These are phyloP conservation scores for Zhuqinia jingwanae DNA, from an alignment of 2,888 invertebrate genomes.

Conservation along the genomic window DNA sequence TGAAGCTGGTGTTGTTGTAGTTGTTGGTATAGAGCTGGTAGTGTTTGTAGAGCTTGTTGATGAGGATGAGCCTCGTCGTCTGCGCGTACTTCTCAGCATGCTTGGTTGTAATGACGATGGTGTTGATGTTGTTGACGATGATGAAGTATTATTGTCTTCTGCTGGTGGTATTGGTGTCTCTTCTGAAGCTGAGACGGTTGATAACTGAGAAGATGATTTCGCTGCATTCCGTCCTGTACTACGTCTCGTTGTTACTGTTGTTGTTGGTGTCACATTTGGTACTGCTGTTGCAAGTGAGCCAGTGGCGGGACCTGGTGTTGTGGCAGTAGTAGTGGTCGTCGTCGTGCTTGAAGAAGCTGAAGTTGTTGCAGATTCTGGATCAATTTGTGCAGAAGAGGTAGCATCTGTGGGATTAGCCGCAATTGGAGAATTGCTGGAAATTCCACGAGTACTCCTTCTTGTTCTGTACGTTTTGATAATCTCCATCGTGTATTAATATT, in stretches of 20 bases:
- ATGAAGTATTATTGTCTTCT: slow-evolving; percentile 49
- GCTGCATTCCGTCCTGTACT: slow-evolving; percentile 45
- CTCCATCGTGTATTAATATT: slow-evolving; percentile 21
- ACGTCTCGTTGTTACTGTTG: slow-evolving; percentile 40
- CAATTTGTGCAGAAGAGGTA: background rate
- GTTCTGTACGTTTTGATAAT: slow-evolving; percentile 58
- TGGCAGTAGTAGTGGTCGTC: background rate
- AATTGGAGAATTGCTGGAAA: background rate
- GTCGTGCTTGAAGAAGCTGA: background rate
- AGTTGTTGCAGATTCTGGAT: background rate
- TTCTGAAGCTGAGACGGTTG: background rate
- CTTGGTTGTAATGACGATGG: background rate
- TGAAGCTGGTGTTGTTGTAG: background rate
- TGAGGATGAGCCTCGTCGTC: slow-evolving; percentile 59
- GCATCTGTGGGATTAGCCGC: slow-evolving; percentile 25
- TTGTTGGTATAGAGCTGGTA: background rate
- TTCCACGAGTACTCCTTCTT: slow-evolving; percentile 48
- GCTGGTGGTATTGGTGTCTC: background rate
- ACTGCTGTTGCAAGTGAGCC: slow-evolving; percentile 30
- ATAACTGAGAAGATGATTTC: slow-evolving; percentile 3
- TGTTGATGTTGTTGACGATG: background rate
- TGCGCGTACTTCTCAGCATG: slow-evolving; percentile 6
- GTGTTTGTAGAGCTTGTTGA: slow-evolving; percentile 42
- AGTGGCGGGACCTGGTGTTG: slow-evolving; percentile 42
- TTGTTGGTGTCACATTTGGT: slow-evolving; percentile 27